Evolutionary conservation across 2,888 invertebrate genomes (phyloP).

Genomic region (Philhelius pedissequus): DNA sequence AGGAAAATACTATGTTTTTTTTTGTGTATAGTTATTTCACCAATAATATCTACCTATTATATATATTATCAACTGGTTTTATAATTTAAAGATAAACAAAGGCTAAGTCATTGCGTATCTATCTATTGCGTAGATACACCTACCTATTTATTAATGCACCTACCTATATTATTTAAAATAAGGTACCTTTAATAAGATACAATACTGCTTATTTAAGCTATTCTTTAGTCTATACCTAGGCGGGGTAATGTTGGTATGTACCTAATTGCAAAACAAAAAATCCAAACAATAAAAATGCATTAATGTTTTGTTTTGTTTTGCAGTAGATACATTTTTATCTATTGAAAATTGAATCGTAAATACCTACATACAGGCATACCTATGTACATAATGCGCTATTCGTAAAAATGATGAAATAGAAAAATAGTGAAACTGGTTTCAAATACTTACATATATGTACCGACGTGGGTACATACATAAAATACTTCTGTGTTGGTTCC

Average conservation of each 20-base stretch:
- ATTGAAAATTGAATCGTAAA: neutral
- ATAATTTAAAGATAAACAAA: neutral
- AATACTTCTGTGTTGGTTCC: neutral
- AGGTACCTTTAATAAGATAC: neutral
- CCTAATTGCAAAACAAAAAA: neutral
- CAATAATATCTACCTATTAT: neutral
- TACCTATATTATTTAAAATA: neutral
- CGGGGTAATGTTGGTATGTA: no score
- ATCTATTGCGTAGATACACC: neutral
- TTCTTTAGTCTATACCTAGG: no score
- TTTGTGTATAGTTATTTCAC: neutral
- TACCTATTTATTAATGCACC: neutral
- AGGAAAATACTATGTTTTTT: neutral
- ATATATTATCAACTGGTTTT: no score
- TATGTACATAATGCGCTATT: no score
- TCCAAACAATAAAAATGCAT: neutral
- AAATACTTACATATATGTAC: neutral
- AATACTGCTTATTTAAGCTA: no score
- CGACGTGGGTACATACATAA: no score
- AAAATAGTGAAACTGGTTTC: slow-evolving; percentile 43
- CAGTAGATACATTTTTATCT: neutral
- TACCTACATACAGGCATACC: no score
- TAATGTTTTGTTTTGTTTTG: neutral
- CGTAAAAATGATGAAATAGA: slow-evolving; percentile 2
- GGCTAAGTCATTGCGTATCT: neutral